Evolutionary conservation across 1,140 invertebrate species (phyloP).

Genomic region (Latrodectus geometricus): DNA sequence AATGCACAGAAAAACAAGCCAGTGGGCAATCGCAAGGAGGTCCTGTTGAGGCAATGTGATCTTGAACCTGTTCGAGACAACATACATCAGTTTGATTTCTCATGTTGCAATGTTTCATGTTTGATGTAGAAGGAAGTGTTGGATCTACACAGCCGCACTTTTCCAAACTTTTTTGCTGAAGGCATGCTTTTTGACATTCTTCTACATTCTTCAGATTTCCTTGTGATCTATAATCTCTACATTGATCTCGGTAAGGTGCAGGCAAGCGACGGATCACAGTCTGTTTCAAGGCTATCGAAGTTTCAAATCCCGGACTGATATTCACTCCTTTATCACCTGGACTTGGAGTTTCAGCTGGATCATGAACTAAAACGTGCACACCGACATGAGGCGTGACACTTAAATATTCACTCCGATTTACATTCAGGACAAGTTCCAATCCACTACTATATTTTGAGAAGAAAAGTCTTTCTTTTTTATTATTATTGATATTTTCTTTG

Average conservation of each 20-base stretch:
- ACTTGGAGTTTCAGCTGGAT: slow-evolving; percentile 66
- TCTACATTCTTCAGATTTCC: background rate
- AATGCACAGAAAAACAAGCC: background rate
- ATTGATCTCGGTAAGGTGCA: slow-evolving; percentile 21
- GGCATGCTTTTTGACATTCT: background rate
- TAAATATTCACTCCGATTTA: slow-evolving; percentile 68
- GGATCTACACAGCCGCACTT: slow-evolving; percentile 11
- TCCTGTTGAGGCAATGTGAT: background rate
- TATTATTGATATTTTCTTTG: too few relatives aligned
- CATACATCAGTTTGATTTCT: background rate
- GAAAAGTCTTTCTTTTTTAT: too few relatives aligned
- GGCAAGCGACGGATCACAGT: slow-evolving; percentile 6
- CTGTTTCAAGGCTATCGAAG: slow-evolving; percentile 66
- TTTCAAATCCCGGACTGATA: slow-evolving; percentile 66
- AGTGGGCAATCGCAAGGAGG: background rate
- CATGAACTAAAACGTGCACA: slow-evolving; percentile 68
- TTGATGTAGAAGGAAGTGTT: background rate
- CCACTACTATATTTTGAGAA: slow-evolving; percentile 58
- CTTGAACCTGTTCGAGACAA: background rate
- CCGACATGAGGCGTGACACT: slow-evolving; percentile 66
- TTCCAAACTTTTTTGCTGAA: background rate
- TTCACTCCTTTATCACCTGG: slow-evolving; percentile 69
- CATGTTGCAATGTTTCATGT: background rate
- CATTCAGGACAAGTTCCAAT: slow-evolving; percentile 67
- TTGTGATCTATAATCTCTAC: background rate